phyloP scores from a whole-genome alignment of 2,797 vertebrate genomes.

The Gobio occitaniae region DNA sequence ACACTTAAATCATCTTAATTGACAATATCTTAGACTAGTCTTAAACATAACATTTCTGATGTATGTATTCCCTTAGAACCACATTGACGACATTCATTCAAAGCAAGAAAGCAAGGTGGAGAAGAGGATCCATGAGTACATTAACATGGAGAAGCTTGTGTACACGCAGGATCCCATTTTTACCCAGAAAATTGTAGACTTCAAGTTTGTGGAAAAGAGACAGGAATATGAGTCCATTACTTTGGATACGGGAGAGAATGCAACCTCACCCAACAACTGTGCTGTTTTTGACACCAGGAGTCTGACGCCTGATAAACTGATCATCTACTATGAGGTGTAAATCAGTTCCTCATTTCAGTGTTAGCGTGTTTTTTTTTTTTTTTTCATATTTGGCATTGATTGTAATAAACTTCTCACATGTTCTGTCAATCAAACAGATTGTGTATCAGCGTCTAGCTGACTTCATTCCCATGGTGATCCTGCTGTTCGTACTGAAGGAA shows the following conservation, averaged over 20 bases:
- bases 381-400: neutral
- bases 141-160: constrained; percentile 61
- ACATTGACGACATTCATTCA: constrained; percentile 60
- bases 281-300: constrained; percentile 54
- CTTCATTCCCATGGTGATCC: constrained; percentile 58
- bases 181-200: constrained; percentile 51
- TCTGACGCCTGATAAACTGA: constrained; percentile 57
- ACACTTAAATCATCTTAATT: neutral
- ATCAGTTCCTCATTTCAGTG: neutral
- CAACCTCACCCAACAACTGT: constrained; percentile 53
- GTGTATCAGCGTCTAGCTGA: constrained; percentile 60
- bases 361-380: neutral
- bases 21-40: neutral
- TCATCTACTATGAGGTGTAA: constrained; percentile 60
- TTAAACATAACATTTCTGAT: neutral
- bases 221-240: constrained; percentile 47
- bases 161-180: constrained; percentile 62
- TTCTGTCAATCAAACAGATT: constrained; percentile 46
- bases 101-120: constrained; percentile 58
- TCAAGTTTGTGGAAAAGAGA: constrained; percentile 52
- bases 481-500: constrained; percentile 59
- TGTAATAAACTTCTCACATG: neutral
- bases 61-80: constrained; percentile 27
- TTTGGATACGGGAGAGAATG: constrained; percentile 56
- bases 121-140: constrained; percentile 57